Conservation (phyloP, 1,140 invertebrate genomes). For the Diplogasteroides magnus region DNA sequence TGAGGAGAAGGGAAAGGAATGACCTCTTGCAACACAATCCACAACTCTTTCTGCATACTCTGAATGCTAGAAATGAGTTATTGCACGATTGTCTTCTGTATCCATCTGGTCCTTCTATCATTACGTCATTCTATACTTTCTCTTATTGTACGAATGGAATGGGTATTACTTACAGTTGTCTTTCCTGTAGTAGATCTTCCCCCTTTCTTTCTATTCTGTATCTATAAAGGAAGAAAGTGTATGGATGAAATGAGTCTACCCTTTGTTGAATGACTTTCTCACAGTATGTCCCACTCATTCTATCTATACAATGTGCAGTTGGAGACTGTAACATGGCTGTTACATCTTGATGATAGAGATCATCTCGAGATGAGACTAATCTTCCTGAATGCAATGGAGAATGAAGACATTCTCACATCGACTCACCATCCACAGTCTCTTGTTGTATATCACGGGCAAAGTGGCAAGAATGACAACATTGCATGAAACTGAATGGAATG, state of each 20-base stretch:
- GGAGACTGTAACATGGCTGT: neutral
- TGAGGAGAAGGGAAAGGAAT: neutral
- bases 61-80: slow-evolving; percentile 34
- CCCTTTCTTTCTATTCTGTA: too few relatives aligned
- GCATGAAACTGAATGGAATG: slow-evolving; percentile 36
- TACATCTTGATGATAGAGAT: neutral
- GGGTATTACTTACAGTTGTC: too few relatives aligned
- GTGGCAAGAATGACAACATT: slow-evolving; percentile 38
- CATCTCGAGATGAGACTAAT: neutral
- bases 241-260: neutral
- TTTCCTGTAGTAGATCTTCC: too few relatives aligned
- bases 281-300: neutral
- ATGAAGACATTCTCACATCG: neutral
- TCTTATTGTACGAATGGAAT: too few relatives aligned
- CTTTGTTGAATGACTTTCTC: neutral
- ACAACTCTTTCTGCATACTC: slow-evolving; percentile 38
- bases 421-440: slow-evolving; percentile 1
- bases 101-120: too few relatives aligned
- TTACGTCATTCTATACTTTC: too few relatives aligned
- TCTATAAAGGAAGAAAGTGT: too few relatives aligned
- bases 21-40: slow-evolving; percentile 35
- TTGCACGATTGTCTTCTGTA: too few relatives aligned
- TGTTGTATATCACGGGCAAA: slow-evolving; percentile 25
- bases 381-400: slow-evolving; percentile 13
- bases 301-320: neutral